phyloP scores from a whole-genome alignment of 1,140 invertebrate species.

The Monochamus saltuarius region DNA sequence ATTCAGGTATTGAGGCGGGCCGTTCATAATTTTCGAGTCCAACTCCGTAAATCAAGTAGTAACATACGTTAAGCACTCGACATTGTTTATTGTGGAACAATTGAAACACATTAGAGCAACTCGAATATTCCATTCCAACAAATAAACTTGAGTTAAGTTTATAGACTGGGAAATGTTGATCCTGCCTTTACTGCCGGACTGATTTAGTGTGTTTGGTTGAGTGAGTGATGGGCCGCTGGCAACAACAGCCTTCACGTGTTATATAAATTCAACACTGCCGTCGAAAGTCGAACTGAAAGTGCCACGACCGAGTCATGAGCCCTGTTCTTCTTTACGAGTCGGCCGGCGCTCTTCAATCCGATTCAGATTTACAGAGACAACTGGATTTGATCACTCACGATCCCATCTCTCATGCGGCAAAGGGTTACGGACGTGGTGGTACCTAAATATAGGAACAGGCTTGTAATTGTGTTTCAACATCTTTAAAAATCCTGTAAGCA shows the following conservation, averaged over 20 bases:
- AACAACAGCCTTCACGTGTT: constrained; percentile 49
- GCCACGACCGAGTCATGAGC: constrained; percentile 22
- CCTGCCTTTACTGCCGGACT: constrained; percentile 27
- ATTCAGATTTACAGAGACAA: constrained; percentile 19
- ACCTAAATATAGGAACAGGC: no score
- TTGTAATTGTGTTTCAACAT: no score
- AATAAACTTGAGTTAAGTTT: constrained; percentile 40
- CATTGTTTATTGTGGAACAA: constrained; percentile 45
- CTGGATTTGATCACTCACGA: constrained; percentile 22
- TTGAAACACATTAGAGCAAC: constrained; percentile 43
- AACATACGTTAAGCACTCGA: constrained; percentile 31
- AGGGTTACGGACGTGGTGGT: no score
- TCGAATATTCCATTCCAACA: constrained; percentile 42
- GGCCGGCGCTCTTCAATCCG: constrained; percentile 1
- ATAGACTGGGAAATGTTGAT: constrained; percentile 42
- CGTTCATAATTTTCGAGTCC: constrained; percentile 11
- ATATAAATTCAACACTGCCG: constrained; percentile 42
- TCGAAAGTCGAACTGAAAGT: constrained; percentile 21
- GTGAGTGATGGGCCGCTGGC: constrained; percentile 46
- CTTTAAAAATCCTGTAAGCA: no score
- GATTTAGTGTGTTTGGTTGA: constrained; percentile 42
- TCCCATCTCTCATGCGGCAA: constrained; percentile 4
- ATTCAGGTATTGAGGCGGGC: constrained; percentile 1
- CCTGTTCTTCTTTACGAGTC: constrained; percentile 18
- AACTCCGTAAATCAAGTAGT: constrained; percentile 18